Evolutionary conservation across 2,888 invertebrate genomes (phyloP).

Genomic region (Lycophotia porphyrea): DNA sequence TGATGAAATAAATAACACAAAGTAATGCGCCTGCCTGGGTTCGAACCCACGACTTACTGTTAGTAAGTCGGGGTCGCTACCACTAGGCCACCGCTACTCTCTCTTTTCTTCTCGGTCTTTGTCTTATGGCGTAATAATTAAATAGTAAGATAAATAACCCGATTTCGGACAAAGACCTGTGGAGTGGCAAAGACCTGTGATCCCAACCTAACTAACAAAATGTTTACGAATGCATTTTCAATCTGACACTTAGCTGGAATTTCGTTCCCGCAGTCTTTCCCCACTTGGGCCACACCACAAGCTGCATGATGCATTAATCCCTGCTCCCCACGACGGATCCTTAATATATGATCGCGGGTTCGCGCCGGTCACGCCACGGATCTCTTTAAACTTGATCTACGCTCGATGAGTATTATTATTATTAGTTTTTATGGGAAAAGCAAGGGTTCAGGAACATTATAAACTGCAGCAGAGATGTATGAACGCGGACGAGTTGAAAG

Average conservation of each 20-base stretch:
- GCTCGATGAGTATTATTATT: conserved; percentile 57
- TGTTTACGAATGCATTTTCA: no score
- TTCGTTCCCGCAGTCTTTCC: conserved; percentile 44
- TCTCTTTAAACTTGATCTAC: conserved; percentile 73
- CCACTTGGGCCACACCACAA: conserved; percentile 59
- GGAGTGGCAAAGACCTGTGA: no score
- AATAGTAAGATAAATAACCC: no score
- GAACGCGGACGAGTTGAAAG: not conserved
- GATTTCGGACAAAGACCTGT: no score
- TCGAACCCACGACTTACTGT: no score
- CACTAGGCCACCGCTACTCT: no score
- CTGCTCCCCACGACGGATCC: conserved; percentile 83
- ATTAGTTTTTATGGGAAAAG: conserved; percentile 37
- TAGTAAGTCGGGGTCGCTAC: no score
- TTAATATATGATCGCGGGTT: conserved; percentile 87
- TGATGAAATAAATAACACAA: no score
- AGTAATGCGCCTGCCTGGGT: no score
- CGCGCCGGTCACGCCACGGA: conserved; percentile 80
- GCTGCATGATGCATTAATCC: conserved; percentile 89
- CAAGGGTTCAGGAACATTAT: conserved; percentile 5
- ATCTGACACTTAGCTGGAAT: not conserved
- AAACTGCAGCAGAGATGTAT: not conserved
- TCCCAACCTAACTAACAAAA: no score
- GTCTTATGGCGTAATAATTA: no score
- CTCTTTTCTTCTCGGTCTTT: no score